phyloP scores from a whole-genome alignment of 2,888 invertebrate genomes.

The Oligia latruncula region DNA sequence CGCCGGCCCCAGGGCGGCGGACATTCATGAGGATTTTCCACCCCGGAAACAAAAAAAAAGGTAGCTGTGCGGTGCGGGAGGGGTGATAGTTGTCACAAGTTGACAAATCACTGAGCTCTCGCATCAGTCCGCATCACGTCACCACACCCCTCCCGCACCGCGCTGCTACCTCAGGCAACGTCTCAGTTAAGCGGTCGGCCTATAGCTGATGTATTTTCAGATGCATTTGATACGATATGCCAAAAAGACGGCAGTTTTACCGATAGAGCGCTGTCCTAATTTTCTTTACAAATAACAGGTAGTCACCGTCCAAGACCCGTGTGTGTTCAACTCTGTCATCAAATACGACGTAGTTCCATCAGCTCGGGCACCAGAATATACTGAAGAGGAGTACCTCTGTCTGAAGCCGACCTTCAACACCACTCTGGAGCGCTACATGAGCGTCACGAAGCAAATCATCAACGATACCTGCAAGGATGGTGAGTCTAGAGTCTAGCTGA shows the following conservation, averaged over 20 bases:
- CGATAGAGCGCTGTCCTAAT: neutral
- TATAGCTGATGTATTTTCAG: neutral
- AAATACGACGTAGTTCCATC: conserved; percentile 84
- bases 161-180: too few relatives aligned
- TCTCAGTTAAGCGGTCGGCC: too few relatives aligned
- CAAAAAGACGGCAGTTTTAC: neutral
- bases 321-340: conserved; percentile 84
- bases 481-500: conserved; percentile 62
- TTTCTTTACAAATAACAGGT: conserved; percentile 68
- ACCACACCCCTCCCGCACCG: too few relatives aligned
- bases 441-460: conserved; percentile 79
- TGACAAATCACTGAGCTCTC: too few relatives aligned
- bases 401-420: conserved; percentile 80
- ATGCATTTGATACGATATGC: neutral
- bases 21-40: too few relatives aligned
- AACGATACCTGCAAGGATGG: conserved; percentile 83
- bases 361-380: conserved; percentile 74
- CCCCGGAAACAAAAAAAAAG: too few relatives aligned
- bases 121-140: too few relatives aligned
- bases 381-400: conserved; percentile 83
- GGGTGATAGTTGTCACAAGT: too few relatives aligned
- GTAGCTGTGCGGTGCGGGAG: too few relatives aligned
- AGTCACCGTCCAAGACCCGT: conserved; percentile 76
- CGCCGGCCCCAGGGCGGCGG: too few relatives aligned
- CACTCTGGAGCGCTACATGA: conserved; percentile 82